Evolutionary conservation across 2,888 invertebrate genomes (phyloP).

Genomic region (Exocentrus adspersus): DNA sequence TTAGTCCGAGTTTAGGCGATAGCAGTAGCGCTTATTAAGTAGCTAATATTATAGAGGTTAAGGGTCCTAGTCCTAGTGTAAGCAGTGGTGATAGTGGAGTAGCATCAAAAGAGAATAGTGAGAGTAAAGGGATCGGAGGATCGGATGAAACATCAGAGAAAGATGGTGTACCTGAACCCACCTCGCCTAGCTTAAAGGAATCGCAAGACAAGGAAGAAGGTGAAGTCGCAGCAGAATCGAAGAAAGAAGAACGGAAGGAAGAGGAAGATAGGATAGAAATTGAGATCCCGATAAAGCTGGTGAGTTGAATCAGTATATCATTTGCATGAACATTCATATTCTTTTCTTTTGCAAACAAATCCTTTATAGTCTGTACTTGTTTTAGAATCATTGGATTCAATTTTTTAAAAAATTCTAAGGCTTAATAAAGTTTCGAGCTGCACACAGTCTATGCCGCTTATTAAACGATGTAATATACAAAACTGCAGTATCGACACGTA

Average conservation of each 20-base stretch:
- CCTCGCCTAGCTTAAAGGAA: slow-evolving; percentile 58
- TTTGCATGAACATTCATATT: not conserved
- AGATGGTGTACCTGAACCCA: slow-evolving; percentile 31
- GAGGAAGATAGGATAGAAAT: not conserved
- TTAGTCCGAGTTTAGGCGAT: slow-evolving; percentile 38
- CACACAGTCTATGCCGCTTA: too few relatives aligned
- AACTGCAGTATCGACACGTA: not conserved
- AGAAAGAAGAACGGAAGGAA: not conserved
- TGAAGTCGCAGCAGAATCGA: slow-evolving; percentile 19
- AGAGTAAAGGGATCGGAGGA: slow-evolving; percentile 15
- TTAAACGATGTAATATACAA: too few relatives aligned
- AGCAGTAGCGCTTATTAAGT: slow-evolving; percentile 47
- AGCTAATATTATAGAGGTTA: slow-evolving; percentile 56
- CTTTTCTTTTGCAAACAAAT: too few relatives aligned
- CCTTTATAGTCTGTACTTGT: too few relatives aligned
- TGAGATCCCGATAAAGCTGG: slow-evolving; percentile 15
- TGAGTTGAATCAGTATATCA: not conserved
- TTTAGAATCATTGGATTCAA: too few relatives aligned
- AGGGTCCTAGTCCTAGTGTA: slow-evolving; percentile 37
- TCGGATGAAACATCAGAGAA: too few relatives aligned
- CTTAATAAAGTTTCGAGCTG: too few relatives aligned
- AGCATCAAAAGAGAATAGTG: slow-evolving; percentile 2
- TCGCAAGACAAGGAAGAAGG: slow-evolving; percentile 58
- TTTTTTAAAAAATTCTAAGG: too few relatives aligned
- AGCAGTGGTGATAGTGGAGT: slow-evolving; percentile 7